These are phyloP conservation scores for Ophonus ardosiacus DNA, from an alignment of 2,888 invertebrate species.

Conservation along the genomic window DNA sequence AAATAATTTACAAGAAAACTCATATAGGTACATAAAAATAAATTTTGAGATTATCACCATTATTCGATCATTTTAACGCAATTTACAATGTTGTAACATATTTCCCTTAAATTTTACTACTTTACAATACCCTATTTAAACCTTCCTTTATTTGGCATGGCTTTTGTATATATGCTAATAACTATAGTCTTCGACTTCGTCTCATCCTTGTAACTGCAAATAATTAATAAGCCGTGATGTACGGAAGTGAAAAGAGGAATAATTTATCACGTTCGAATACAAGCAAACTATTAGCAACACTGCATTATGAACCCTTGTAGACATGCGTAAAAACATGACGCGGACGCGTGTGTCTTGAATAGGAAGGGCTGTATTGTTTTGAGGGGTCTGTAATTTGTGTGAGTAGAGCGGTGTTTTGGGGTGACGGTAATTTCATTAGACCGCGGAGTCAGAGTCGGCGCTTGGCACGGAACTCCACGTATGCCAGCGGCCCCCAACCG, in stretches of 20 bases:
- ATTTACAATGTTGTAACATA: too few species aligned
- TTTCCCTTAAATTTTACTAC: too few species aligned
- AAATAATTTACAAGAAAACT: too few species aligned
- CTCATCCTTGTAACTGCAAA: neutral
- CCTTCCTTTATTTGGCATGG: too few species aligned
- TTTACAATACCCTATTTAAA: neutral
- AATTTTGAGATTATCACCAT: too few species aligned
- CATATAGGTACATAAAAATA: too few species aligned
- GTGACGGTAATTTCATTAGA: slow-evolving; percentile 48
- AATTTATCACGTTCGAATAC: slow-evolving; percentile 17
- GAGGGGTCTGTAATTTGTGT: slow-evolving; percentile 42
- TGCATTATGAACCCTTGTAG: neutral
- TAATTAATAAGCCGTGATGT: neutral
- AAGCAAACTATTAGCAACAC: slow-evolving; percentile 1
- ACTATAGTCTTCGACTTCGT: neutral
- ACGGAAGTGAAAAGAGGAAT: neutral
- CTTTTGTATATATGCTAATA: neutral
- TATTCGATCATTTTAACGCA: too few species aligned
- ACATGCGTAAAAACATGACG: slow-evolving; percentile 33
- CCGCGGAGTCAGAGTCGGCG: slow-evolving; percentile 3
- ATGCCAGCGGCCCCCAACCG: slow-evolving; percentile 6
- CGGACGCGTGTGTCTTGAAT: slow-evolving; percentile 26
- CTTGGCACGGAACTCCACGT: slow-evolving; percentile 43
- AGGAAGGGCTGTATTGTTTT: slow-evolving; percentile 40
- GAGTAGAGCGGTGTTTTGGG: slow-evolving; percentile 42